Percentiles rank a stretch among this genome's conserved stretches.
Evolutionary conservation across 2,888 invertebrate species (phyloP).

Genomic region (Drosophila aldrichi): DNA sequence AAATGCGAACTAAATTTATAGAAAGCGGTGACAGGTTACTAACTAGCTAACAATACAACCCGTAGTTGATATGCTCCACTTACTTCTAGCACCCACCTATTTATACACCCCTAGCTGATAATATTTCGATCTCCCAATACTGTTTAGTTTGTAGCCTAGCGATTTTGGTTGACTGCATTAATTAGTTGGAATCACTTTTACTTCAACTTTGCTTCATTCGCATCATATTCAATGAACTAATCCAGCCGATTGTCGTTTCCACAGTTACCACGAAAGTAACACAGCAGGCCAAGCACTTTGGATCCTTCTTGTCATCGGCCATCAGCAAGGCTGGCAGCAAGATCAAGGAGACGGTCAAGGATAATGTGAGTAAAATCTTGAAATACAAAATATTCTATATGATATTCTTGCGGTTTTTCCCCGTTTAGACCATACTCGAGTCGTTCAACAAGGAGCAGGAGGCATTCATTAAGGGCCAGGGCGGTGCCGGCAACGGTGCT

Average conservation of each 20-base stretch:
- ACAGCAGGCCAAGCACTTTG: slow-evolving; percentile 95
- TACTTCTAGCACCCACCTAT: background rate
- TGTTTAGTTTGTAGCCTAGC: slow-evolving; percentile 65
- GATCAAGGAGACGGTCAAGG: slow-evolving; percentile 98
- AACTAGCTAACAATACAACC: slow-evolving; percentile 37
- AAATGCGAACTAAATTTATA: slow-evolving; percentile 27
- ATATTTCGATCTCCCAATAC: slow-evolving; percentile 4
- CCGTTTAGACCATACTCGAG: slow-evolving; percentile 94
- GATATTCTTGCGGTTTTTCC: background rate
- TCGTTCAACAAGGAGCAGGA: slow-evolving; percentile 99
- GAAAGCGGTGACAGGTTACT: slow-evolving; percentile 83
- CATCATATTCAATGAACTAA: slow-evolving; percentile 17
- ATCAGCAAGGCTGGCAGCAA: slow-evolving; percentile 98
- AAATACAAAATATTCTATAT: too few species aligned
- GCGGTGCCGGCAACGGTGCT: slow-evolving; percentile 89
- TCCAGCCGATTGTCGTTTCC: slow-evolving; percentile 32
- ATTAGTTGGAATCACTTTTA: slow-evolving; percentile 42
- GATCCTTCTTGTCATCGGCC: slow-evolving; percentile 96
- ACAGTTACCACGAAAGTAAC: slow-evolving; percentile 95
- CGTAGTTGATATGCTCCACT: slow-evolving; percentile 34
- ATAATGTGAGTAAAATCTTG: slow-evolving; percentile 90
- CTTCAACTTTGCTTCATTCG: background rate
- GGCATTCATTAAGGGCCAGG: slow-evolving; percentile 96
- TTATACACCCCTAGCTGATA: slow-evolving; percentile 27
- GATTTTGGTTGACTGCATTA: slow-evolving; percentile 47